Evolutionary conservation across 2,888 invertebrate species (phyloP).

Genomic region (Baronia brevicornis): DNA sequence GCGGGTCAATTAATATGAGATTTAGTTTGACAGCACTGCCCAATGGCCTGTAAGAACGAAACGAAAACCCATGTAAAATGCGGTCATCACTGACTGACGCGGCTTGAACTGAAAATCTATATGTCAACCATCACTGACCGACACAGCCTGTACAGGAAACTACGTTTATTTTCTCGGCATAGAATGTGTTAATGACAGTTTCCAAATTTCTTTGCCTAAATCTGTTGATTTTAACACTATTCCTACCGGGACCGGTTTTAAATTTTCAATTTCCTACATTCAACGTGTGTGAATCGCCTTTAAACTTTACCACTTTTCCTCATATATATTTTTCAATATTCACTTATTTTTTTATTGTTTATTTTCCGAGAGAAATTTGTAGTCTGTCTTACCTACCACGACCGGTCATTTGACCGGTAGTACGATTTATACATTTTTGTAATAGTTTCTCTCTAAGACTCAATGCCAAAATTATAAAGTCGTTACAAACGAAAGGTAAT

Average conservation of each 20-base stretch:
- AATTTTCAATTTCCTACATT: too few species aligned
- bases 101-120: slow-evolving; percentile 21
- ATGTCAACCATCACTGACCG: slow-evolving; percentile 19
- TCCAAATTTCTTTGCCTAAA: too few species aligned
- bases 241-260: too few species aligned
- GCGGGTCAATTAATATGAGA: slow-evolving; percentile 22
- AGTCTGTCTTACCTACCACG: slow-evolving; percentile 89
- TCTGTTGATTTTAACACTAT: too few species aligned
- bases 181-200: slow-evolving; percentile 63
- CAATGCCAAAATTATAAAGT: slow-evolving; percentile 1
- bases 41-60: slow-evolving; percentile 18
- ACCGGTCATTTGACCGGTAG: slow-evolving; percentile 62
- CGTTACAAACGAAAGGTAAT: too few species aligned
- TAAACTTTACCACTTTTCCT: too few species aligned
- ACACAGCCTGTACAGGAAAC: slow-evolving; percentile 15
- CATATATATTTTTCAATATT: too few species aligned
- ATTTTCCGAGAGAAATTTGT: too few species aligned
- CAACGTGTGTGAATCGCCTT: too few species aligned
- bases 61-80: slow-evolving; percentile 13
- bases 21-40: slow-evolving; percentile 22
- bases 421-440: slow-evolving; percentile 2
- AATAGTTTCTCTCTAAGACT: slow-evolving; percentile 2
- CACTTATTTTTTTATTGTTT: too few species aligned
- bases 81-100: slow-evolving; percentile 22
- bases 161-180: slow-evolving; percentile 11